A percentile compares a stretch with the other conserved stretches of the same genome.
Conservation (phyloP, 1,140 invertebrate genomes). For the Drosophila ambigua region DNA sequence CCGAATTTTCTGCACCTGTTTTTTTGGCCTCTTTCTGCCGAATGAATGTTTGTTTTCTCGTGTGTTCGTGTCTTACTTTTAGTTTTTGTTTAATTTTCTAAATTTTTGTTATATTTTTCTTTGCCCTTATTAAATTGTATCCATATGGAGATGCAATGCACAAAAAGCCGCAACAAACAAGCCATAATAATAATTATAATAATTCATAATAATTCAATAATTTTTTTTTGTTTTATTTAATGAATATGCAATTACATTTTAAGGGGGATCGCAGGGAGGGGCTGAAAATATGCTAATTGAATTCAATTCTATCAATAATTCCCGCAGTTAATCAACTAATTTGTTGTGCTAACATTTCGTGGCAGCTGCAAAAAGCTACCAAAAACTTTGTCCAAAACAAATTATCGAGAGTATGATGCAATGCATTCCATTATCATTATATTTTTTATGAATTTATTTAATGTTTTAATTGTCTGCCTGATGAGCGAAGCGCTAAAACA, state of each 20-base stretch:
- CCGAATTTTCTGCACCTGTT: background rate
- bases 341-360: conserved; percentile 51
- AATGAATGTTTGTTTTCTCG: conserved; percentile 47
- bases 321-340: conserved; percentile 58
- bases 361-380: conserved; percentile 14
- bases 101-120: conserved; percentile 45
- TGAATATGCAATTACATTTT: conserved; percentile 32
- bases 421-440: conserved; percentile 13
- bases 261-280: conserved; percentile 23
- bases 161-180: conserved; percentile 83
- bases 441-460: conserved; percentile 19
- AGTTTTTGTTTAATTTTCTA: conserved; percentile 54
- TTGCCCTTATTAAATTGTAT: conserved; percentile 48
- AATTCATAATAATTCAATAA: conserved; percentile 56
- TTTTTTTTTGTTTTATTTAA: conserved; percentile 33
- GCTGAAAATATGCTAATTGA: conserved; percentile 73
- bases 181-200: conserved; percentile 65
- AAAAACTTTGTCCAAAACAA: conserved; percentile 4
- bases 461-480: conserved; percentile 11
- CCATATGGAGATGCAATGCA: conserved; percentile 71
- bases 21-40: conserved; percentile 29
- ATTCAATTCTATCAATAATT: conserved; percentile 73
- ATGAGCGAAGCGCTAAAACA: conserved; percentile 13
- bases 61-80: conserved; percentile 19
- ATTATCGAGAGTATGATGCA: conserved; percentile 21